Evolutionary conservation across 1,140 invertebrate genomes (phyloP).

Genomic region (Melitaea cinxia): DNA sequence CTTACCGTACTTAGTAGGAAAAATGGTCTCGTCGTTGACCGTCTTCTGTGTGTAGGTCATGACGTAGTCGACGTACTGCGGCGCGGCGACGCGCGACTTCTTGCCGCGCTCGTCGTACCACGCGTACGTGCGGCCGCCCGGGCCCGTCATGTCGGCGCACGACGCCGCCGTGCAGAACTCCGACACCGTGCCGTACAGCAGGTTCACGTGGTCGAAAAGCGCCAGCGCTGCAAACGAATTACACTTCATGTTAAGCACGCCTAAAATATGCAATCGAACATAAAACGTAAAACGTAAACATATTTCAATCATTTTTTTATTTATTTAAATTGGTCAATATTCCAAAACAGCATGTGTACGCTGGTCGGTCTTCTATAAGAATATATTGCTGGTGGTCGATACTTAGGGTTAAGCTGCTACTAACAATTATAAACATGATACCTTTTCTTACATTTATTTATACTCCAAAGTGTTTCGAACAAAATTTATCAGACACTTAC

Average conservation of each 20-base stretch:
- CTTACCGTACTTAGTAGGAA: constrained; percentile 99
- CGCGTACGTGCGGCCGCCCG: constrained; percentile 96
- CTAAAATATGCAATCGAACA: no score
- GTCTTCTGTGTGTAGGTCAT: constrained; percentile 99
- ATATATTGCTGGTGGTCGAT: no score
- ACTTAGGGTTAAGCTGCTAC: no score
- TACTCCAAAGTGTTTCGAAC: no score
- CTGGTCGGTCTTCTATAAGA: no score
- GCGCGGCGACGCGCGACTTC: constrained; percentile 97
- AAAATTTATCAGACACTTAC: no score
- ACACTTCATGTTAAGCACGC: not conserved
- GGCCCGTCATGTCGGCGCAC: constrained; percentile 97
- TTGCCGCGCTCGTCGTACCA: constrained; percentile 99
- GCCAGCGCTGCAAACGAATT: constrained; percentile 88
- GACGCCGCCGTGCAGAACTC: constrained; percentile 97
- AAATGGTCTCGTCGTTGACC: constrained; percentile 97
- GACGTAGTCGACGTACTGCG: constrained; percentile 99
- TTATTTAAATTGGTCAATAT: no score
- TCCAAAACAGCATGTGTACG: no score
- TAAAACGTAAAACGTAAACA: no score
- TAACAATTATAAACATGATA: no score
- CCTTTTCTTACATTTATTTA: no score
- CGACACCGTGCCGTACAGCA: constrained; percentile 98
- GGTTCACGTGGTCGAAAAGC: constrained; percentile 98
- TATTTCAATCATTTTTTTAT: no score